Evolutionary conservation across 2,113 vertebrate species (phyloP), one percentile per base, ranked within the genome.

Genomic region (Ivindomyrus marchei): DNA sequence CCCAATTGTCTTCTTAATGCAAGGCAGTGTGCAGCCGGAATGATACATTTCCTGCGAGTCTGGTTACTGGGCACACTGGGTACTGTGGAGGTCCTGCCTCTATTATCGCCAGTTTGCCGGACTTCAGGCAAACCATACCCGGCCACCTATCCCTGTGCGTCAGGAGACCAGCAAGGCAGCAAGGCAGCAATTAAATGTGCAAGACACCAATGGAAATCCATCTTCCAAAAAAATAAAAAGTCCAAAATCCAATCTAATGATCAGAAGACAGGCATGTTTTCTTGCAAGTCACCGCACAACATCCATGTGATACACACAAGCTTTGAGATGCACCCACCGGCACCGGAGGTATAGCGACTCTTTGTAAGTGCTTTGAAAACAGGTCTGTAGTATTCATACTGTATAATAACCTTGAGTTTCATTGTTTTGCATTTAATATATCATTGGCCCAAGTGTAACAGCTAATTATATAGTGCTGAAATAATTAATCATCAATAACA

Each of bases 11-110:
- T 53, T 83, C 50, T 70, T 47, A 49, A 46, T 90, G 42, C 24
- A 91, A 91, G 92, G 93, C 91, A 92, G 90, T 24, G 58, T 85
- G 90, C 46, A 92, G 47, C 11, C 27, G 50, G 45, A 58, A 53
- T 53, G 49, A 50, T 15, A 90, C 88, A 89, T 91, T 94, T 95
- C 94, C 95, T 93, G 94, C 93, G 89, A 47, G 70, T 89, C 27
- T 91, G 62, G 90, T 45, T 89, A 83, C 87, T 86, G 91, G 91
- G 92, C 89, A 66, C 85, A 74, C 85, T 85, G 91, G 91, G 92
- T 89, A 66, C 66, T 86, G 90, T 53, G 3, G 46, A 90, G 50
- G 88, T 53, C 49, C 88, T 15, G n/a, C 19, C 56, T 46, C 88
- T 66, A 66, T 66, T 52, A 47, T 49, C 5, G 47, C 45, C 11